phyloP scores from a whole-genome alignment of 2,113 vertebrate genomes.

The Calidris pugnax region DNA sequence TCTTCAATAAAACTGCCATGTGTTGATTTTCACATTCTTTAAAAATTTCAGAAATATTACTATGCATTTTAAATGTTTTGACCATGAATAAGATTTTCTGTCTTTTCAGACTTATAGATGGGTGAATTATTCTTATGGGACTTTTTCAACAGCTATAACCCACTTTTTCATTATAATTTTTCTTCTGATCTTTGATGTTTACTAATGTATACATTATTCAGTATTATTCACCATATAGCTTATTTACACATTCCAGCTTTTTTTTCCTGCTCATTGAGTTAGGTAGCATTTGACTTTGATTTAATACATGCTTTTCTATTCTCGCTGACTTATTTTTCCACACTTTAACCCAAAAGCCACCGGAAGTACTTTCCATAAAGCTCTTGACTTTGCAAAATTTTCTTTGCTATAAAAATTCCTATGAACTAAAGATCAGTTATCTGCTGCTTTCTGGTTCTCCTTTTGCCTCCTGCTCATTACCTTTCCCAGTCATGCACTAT shows the following conservation, averaged over 20 bases:
- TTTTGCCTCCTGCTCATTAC: neutral
- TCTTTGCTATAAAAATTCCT: neutral
- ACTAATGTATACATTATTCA: neutral
- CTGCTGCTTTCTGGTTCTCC: neutral
- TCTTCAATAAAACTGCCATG: neutral
- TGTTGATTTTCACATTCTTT: neutral
- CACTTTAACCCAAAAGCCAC: neutral
- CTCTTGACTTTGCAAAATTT: neutral
- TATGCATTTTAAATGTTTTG: neutral
- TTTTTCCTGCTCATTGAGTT: neutral
- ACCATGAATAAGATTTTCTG: neutral
- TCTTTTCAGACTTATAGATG: neutral
- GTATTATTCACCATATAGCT: neutral
- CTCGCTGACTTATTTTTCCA: neutral
- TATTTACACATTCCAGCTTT: neutral
- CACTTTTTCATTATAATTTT: neutral
- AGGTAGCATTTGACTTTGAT: neutral
- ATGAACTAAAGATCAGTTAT: neutral
- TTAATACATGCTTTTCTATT: neutral
- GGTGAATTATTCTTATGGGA: neutral
- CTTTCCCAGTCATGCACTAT: neutral
- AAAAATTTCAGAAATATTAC: neutral
- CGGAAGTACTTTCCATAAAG: neutral
- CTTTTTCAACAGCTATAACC: neutral
- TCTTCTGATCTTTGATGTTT: neutral